Evolutionary conservation across 2,888 invertebrate species (phyloP), one percentile per base, ranked within the genome.

Genomic region (Drosophila quinaria): DNA sequence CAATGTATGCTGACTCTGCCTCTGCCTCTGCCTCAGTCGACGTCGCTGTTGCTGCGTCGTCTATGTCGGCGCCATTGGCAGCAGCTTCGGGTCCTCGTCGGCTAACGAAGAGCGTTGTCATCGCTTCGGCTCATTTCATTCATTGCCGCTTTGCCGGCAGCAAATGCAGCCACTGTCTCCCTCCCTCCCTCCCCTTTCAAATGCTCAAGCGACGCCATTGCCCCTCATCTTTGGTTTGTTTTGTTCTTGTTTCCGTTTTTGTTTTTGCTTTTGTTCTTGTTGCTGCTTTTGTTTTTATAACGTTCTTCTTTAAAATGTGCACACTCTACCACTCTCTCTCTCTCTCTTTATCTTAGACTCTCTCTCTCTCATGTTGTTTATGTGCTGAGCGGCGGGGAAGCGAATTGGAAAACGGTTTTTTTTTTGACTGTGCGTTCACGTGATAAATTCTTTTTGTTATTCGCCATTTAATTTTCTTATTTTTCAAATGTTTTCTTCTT

Each of bases 271-370:
- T 85, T 79, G 64, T 80, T 78, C 51, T 82, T 85, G 80, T 70
- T 80, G 73, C 63, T 85, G 76, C 46, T 58, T 83, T 82, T 87
- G 84, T 87, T 88, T 85, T 85, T 80, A 87, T 82, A 82, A 76
- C 85, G 80, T 85, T 76, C 70, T 84, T 87, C 84, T 80, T 63
- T 35, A 55, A 61, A 63, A 50, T 65, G 2, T 31, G 33, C 47
- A 46, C 31, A 19, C 47, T 56, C 64, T 42, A 47, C 39, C 58
- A 47, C 22, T 22, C 22, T 22, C 22, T 29, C 19, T 19, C 50
- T 54, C 51, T 29, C 62, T 33, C 54, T 49, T 54, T 29, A 29
- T 29, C 29, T 29, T 8, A 8, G 29, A 11, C 39, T 33, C 47
- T 54, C 41, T 6, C 41, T 50, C 15, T 44, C 13, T 55, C 46